Evolutionary conservation across 2,888 invertebrate species (phyloP).

Genomic region (Lottia gigantea): DNA sequence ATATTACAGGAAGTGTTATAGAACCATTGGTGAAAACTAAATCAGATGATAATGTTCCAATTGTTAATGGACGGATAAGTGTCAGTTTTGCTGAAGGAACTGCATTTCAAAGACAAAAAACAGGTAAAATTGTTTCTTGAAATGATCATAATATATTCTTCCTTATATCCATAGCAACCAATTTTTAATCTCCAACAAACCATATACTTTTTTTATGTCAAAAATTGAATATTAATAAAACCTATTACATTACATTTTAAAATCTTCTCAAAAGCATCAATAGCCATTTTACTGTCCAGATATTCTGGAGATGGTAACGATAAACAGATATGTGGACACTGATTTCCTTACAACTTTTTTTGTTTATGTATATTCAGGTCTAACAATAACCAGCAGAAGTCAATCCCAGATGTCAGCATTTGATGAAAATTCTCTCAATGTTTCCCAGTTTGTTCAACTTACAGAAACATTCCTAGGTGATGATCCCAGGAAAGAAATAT

Average conservation of each 20-base stretch:
- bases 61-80: constrained; percentile 39
- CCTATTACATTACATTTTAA: too few relatives aligned
- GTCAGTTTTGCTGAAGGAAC: constrained; percentile 66
- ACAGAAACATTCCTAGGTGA: constrained; percentile 66
- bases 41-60: constrained; percentile 16
- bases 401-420: constrained; percentile 64
- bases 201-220: too few relatives aligned
- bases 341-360: not conserved
- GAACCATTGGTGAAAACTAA: not conserved
- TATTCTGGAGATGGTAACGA: not conserved
- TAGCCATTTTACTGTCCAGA: not conserved
- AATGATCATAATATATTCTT: too few relatives aligned
- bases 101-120: constrained; percentile 56
- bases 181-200: too few relatives aligned
- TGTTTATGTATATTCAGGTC: constrained; percentile 27
- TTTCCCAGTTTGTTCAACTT: constrained; percentile 66
- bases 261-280: too few relatives aligned
- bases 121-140: constrained; percentile 39
- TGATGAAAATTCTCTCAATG: constrained; percentile 63
- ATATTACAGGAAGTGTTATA: not conserved
- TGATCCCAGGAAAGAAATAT: constrained; percentile 43
- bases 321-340: too few relatives aligned
- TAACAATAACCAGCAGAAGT: constrained; percentile 41
- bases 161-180: too few relatives aligned
- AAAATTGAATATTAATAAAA: too few relatives aligned